A percentile compares a stretch with the other conserved stretches of the same genome.
phyloP scores from a whole-genome alignment of 2,113 vertebrate species.

The Gadus chalcogrammus region DNA sequence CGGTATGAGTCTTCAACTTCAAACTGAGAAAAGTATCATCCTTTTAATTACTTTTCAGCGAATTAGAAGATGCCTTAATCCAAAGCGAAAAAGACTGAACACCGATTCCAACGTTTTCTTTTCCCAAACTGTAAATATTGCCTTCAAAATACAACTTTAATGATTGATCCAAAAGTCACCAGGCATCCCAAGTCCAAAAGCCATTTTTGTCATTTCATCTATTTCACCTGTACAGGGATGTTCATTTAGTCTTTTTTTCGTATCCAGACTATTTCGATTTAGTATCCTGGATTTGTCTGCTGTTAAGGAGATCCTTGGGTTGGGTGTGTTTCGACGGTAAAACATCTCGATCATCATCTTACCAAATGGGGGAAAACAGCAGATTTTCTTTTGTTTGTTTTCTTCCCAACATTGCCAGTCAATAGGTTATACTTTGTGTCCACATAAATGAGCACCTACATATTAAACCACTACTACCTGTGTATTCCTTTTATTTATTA shows the following conservation, averaged over 20 bases:
- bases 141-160: conserved; percentile 50
- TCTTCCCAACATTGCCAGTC: no score
- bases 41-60: no score
- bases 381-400: no score
- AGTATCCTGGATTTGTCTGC: neutral
- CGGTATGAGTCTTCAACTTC: no score
- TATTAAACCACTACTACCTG: neutral
- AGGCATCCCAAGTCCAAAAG: conserved; percentile 50
- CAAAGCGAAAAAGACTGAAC: no score
- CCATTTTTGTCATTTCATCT: conserved; percentile 29
- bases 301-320: neutral
- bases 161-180: conserved; percentile 70
- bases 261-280: neutral
- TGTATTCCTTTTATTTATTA: neutral
- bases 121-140: neutral
- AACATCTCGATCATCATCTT: neutral
- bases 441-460: neutral
- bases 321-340: neutral
- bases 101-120: neutral
- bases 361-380: neutral
- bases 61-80: no score
- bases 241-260: neutral
- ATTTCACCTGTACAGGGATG: conserved; percentile 9
- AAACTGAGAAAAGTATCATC: no score
- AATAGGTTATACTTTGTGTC: no score